A percentile compares a stretch with the other conserved stretches of the same genome.
These are phyloP conservation scores for Eilema griseolum DNA, from an alignment of 2,888 invertebrate genomes.

Conservation along the genomic window DNA sequence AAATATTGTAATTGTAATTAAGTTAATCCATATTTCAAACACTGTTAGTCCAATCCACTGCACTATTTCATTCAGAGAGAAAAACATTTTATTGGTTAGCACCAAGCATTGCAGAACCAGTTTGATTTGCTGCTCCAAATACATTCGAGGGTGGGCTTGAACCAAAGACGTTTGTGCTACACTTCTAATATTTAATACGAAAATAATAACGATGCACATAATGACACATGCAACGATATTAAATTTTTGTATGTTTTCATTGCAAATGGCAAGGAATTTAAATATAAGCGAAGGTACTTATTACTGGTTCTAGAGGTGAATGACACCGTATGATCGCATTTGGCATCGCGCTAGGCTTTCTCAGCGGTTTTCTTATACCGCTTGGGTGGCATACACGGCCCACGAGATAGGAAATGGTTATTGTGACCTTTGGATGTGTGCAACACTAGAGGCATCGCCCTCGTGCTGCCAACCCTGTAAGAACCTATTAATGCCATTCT, in stretches of 20 bases:
- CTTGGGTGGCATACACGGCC: no score
- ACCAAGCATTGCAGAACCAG: slow-evolving; percentile 82
- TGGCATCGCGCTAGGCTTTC: slow-evolving; percentile 31
- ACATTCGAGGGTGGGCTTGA: no score
- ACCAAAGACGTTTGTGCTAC: no score
- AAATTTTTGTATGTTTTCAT: neutral
- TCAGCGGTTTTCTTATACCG: no score
- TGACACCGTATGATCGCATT: slow-evolving; percentile 46
- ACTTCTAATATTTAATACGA: no score
- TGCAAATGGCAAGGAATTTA: neutral
- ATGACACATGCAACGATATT: neutral
- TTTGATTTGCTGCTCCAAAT: no score
- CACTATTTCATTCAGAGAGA: slow-evolving; percentile 95
- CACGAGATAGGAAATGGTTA: no score
- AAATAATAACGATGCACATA: neutral
- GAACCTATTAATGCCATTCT: no score
- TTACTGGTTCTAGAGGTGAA: slow-evolving; percentile 47
- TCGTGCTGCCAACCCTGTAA: no score
- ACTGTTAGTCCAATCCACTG: slow-evolving; percentile 98
- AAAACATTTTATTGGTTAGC: slow-evolving; percentile 90
- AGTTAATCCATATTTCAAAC: slow-evolving; percentile 97
- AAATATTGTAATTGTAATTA: slow-evolving; percentile 94
- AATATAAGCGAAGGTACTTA: slow-evolving; percentile 21
- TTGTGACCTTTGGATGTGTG: no score
- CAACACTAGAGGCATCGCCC: no score